Conservation (phyloP, 2,888 invertebrate species). For the Hyppa rectilinea region DNA sequence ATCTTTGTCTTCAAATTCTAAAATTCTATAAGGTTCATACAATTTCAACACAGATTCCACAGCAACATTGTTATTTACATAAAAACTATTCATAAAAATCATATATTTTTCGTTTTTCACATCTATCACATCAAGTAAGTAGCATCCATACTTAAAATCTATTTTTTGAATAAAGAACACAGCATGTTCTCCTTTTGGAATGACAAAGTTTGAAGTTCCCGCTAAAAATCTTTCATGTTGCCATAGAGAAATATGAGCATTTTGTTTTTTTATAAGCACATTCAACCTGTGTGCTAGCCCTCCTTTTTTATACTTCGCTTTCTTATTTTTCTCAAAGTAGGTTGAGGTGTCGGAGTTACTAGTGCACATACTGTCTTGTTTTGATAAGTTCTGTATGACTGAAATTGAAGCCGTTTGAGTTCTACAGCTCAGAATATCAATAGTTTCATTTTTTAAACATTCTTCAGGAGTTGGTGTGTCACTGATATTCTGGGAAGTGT, state of each 20-base stretch:
- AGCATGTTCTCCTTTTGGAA: slow-evolving; percentile 79
- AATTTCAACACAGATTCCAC: slow-evolving; percentile 76
- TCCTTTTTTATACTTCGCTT: slow-evolving; percentile 84
- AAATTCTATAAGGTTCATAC: slow-evolving; percentile 79
- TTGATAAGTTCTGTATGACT: slow-evolving; percentile 49
- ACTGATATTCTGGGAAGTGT: slow-evolving; percentile 79
- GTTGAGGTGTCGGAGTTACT: slow-evolving; percentile 51
- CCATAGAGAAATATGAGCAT: slow-evolving; percentile 86
- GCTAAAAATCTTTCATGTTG: slow-evolving; percentile 89
- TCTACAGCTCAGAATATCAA: slow-evolving; percentile 76
- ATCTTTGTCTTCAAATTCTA: slow-evolving; percentile 66
- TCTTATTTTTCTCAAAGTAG: slow-evolving; percentile 72
- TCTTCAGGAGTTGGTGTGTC: slow-evolving; percentile 77
- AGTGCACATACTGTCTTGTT: slow-evolving; percentile 44
- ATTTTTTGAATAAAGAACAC: slow-evolving; percentile 77
- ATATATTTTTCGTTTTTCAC: slow-evolving; percentile 71
- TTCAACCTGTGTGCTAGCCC: slow-evolving; percentile 85
- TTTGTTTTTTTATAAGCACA: slow-evolving; percentile 85
- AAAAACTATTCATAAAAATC: slow-evolving; percentile 78
- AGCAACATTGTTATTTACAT: slow-evolving; percentile 72
- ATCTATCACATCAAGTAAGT: slow-evolving; percentile 76
- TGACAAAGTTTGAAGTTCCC: slow-evolving; percentile 82
- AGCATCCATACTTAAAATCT: slow-evolving; percentile 79
- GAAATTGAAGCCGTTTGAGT: slow-evolving; percentile 67
- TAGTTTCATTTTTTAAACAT: slow-evolving; percentile 76